A percentile compares a stretch with the other conserved stretches of the same genome.
Conservation (phyloP, 1,140 invertebrate genomes). For the Thaumatotibia leucotreta region DNA sequence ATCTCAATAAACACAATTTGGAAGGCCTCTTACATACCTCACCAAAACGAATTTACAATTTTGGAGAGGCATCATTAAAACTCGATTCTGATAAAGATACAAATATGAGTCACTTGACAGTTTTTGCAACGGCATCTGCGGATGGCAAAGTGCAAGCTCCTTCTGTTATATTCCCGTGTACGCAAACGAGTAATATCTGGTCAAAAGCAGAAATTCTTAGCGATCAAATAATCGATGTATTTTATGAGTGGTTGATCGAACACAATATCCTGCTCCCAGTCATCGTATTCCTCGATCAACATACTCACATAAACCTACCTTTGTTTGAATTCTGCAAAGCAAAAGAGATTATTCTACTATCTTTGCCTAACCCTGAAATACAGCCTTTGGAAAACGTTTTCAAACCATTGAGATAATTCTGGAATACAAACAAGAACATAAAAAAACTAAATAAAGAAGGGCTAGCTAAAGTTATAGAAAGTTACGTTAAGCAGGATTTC, state of each 20-base stretch:
- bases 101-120: not conserved
- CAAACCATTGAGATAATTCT: not conserved
- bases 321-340: not conserved
- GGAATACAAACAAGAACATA: not conserved
- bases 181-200: not conserved
- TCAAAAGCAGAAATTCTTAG: not conserved
- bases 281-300: not conserved
- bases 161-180: not conserved
- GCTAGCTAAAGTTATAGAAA: not conserved
- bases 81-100: not conserved
- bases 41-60: not conserved
- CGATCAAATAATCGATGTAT: not conserved
- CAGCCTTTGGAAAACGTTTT: not conserved
- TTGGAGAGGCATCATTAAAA: not conserved
- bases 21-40: not conserved
- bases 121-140: not conserved
- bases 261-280: not conserved
- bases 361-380: not conserved
- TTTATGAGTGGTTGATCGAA: not conserved
- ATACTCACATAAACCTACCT: not conserved
- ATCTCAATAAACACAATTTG: not conserved
- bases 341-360: not conserved
- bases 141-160: not conserved
- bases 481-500: not conserved
- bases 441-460: not conserved